phyloP scores from a whole-genome alignment of 2,797 vertebrate genomes.

The Gorsachius magnificus region DNA sequence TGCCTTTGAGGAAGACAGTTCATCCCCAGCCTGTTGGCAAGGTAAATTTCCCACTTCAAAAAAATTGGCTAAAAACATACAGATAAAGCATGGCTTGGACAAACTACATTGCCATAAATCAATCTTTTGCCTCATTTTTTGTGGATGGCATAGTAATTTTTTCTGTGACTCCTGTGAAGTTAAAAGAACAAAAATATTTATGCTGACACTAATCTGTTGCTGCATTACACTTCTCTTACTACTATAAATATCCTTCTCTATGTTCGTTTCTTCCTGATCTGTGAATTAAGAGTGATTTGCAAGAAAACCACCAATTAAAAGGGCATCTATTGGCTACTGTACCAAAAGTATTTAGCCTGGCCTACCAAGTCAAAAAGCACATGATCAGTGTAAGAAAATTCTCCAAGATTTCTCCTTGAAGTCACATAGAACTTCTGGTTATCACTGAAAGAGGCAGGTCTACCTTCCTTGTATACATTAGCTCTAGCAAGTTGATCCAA shows the following conservation, averaged over 20 bases:
- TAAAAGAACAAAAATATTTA: background rate
- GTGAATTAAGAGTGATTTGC: background rate
- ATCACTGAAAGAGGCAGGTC: background rate
- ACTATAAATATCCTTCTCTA: background rate
- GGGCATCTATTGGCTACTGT: too few relatives aligned
- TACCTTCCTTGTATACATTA: background rate
- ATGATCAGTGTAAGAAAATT: background rate
- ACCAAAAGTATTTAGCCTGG: background rate
- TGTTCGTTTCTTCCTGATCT: background rate
- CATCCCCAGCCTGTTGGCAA: background rate
- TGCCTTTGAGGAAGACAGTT: background rate
- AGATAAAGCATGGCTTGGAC: background rate
- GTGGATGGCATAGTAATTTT: background rate
- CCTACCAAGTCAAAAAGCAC: background rate
- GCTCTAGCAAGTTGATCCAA: background rate
- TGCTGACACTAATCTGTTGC: background rate
- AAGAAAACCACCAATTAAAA: background rate
- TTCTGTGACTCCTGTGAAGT: background rate
- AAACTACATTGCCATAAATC: background rate
- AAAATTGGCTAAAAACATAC: background rate
- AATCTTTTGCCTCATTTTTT: background rate
- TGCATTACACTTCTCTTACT: background rate
- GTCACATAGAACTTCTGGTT: background rate
- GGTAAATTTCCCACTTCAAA: background rate
- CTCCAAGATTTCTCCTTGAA: background rate